Evolutionary conservation across 2,797 vertebrate genomes (phyloP).

Genomic region (Cheracebus regulus): DNA sequence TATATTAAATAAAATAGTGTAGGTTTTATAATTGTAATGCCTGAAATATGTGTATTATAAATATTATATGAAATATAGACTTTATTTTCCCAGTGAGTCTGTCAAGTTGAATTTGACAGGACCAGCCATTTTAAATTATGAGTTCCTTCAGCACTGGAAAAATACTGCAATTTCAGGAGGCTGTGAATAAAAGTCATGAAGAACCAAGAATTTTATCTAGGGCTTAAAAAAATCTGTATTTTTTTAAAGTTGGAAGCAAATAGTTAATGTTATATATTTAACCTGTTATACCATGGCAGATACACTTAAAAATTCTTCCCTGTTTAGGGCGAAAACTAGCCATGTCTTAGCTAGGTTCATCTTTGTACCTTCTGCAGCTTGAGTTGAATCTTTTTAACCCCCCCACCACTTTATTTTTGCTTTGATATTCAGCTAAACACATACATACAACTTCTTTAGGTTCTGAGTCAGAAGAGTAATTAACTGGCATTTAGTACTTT

Average conservation of each 20-base stretch:
- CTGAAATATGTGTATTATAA: slow-evolving; percentile 59
- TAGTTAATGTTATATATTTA: background rate
- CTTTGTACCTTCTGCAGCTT: background rate
- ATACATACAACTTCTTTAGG: background rate
- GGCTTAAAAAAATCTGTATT: slow-evolving; percentile 56
- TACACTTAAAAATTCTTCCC: background rate
- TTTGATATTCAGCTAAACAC: background rate
- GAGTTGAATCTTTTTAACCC: background rate
- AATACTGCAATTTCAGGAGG: slow-evolving; percentile 34
- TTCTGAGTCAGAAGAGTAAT: background rate
- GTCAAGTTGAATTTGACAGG: slow-evolving; percentile 69
- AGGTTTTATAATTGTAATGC: slow-evolving; percentile 52
- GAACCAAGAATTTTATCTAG: slow-evolving; percentile 21
- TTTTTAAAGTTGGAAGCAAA: background rate
- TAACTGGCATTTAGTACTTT: background rate
- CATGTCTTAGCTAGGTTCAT: background rate
- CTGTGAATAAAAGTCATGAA: slow-evolving; percentile 37
- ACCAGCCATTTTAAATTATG: slow-evolving; percentile 49
- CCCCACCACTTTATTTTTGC: background rate
- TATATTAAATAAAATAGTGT: slow-evolving; percentile 73
- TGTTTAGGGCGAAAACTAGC: background rate
- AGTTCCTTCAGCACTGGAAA: slow-evolving; percentile 16
- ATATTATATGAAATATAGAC: slow-evolving; percentile 48
- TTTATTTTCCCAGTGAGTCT: slow-evolving; percentile 51
- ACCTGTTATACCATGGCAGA: background rate